Percentiles rank a stretch among this genome's conserved stretches.
Evolutionary conservation across 2,888 invertebrate genomes (phyloP).

Genomic region (Caenorhabditis sinica): DNA sequence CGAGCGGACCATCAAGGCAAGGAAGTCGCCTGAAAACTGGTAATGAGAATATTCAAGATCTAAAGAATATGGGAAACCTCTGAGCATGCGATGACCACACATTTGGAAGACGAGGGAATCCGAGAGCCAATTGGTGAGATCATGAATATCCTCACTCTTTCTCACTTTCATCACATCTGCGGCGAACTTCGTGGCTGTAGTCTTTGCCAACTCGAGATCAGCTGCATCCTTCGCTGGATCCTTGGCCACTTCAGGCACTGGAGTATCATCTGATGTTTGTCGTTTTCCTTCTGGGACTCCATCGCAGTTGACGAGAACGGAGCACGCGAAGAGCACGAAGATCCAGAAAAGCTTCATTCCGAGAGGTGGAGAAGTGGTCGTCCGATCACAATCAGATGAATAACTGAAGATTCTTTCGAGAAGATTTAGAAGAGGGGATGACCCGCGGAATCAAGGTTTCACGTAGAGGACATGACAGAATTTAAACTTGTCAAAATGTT

Average conservation of each 20-base stretch:
- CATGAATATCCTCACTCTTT: conserved; percentile 32
- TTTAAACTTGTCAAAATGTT: no score
- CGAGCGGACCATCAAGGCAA: conserved; percentile 16
- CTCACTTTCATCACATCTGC: conserved; percentile 32
- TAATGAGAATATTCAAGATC: background rate
- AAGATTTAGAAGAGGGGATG: no score
- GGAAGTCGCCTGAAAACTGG: background rate
- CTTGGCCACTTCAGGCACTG: background rate
- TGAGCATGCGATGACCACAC: conserved; percentile 23
- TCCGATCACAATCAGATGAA: conserved; percentile 13
- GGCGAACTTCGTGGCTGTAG: conserved; percentile 29
- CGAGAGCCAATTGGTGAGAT: conserved; percentile 35
- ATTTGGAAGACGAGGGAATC: conserved; percentile 22
- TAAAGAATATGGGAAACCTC: no score
- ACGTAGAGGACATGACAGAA: no score
- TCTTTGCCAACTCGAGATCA: conserved; percentile 32
- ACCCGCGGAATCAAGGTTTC: no score
- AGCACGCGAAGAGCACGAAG: background rate
- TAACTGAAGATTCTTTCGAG: no score
- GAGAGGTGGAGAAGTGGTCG: background rate
- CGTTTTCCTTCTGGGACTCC: no score
- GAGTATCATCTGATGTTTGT: background rate
- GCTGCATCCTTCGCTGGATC: conserved; percentile 20
- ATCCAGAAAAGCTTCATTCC: background rate
- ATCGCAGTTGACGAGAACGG: background rate